phyloP scores from a whole-genome alignment of 2,888 invertebrate species.

The Orthosia cruda region DNA sequence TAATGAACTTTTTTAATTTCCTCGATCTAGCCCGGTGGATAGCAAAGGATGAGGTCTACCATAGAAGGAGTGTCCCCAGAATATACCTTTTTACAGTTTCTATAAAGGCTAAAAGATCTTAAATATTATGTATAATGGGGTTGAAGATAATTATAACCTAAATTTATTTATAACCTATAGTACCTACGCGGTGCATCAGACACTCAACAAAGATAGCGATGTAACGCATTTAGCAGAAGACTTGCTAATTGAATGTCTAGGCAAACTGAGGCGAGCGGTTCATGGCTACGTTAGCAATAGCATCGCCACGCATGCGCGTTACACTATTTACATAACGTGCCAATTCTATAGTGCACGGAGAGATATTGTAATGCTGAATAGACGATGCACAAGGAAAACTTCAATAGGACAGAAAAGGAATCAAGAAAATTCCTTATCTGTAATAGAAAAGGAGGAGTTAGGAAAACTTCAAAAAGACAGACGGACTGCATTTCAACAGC shows the following conservation, averaged over 20 bases:
- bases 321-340: slow-evolving; percentile 39
- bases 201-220: slow-evolving; percentile 18
- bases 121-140: no score
- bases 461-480: background rate
- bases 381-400: background rate
- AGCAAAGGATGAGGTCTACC: no score
- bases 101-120: no score
- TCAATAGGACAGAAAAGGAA: background rate
- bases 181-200: slow-evolving; percentile 3
- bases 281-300: slow-evolving; percentile 18
- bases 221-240: slow-evolving; percentile 34
- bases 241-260: slow-evolving; percentile 58
- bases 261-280: slow-evolving; percentile 32
- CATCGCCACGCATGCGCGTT: slow-evolving; percentile 28
- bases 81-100: no score
- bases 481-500: background rate
- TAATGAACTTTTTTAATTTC: no score
- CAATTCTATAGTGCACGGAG: slow-evolving; percentile 1
- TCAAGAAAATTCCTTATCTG: no score
- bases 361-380: background rate
- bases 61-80: no score
- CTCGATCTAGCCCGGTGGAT: no score
- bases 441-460: background rate
- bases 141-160: no score
- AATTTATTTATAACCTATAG: no score